Conservation (phyloP, 2,888 invertebrate genomes). For the Drosophila niveifrons region DNA sequence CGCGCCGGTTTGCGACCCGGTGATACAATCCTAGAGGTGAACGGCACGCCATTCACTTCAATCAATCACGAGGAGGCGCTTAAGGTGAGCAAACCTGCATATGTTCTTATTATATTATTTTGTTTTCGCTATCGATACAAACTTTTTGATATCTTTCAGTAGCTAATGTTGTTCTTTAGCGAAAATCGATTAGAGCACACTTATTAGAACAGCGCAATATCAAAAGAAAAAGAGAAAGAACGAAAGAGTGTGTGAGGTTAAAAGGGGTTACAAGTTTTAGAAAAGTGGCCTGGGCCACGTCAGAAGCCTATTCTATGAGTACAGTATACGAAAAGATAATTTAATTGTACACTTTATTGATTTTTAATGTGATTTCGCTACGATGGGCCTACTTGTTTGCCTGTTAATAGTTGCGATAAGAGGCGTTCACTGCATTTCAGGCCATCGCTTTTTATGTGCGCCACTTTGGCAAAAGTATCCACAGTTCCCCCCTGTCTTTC, state of each 20-base stretch:
- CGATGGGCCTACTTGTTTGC: conserved; percentile 59
- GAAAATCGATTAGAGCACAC: conserved; percentile 65
- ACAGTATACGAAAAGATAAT: conserved; percentile 50
- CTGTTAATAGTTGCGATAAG: conserved; percentile 75
- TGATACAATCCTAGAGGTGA: conserved; percentile 97
- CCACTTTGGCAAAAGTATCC: conserved; percentile 67
- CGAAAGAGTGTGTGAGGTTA: conserved; percentile 1
- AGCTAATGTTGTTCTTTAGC: conserved; percentile 54
- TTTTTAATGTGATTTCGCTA: conserved; percentile 74
- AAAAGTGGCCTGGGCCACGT: conserved; percentile 1
- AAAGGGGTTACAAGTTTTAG: not conserved
- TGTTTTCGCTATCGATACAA: conserved; percentile 16
- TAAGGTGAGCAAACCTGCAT: conserved; percentile 88
- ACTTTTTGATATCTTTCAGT: conserved; percentile 52
- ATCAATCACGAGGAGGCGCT: conserved; percentile 97
- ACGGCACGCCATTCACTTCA: conserved; percentile 96
- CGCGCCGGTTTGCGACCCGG: conserved; percentile 95
- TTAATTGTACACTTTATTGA: conserved; percentile 79
- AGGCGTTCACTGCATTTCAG: conserved; percentile 36
- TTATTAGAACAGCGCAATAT: conserved; percentile 20
- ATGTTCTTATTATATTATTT: conserved; percentile 7
- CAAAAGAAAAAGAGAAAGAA: not conserved
- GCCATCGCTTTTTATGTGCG: conserved; percentile 69
- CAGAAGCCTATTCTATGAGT: conserved; percentile 1
- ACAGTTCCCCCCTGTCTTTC: conserved; percentile 11